These are phyloP conservation scores for Rhinoraja longicauda DNA, from an alignment of 2,797 vertebrate genomes.

Conservation along the genomic window DNA sequence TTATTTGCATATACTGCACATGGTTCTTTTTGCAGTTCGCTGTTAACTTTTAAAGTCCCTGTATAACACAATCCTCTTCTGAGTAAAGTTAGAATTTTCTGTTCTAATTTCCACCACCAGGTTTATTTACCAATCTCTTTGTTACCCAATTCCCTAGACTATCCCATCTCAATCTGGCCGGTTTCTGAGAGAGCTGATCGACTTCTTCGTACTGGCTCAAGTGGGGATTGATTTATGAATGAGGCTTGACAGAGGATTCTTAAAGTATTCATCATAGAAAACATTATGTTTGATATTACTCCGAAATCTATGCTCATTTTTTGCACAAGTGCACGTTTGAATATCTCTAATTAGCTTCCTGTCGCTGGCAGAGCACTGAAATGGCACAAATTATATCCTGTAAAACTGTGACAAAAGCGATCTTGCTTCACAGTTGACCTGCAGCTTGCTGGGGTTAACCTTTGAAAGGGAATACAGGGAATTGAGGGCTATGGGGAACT, in stretches of 20 bases:
- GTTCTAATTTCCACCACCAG: neutral
- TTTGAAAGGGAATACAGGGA: too few relatives aligned
- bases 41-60: neutral
- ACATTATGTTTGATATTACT: neutral
- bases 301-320: too few relatives aligned
- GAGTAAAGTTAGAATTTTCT: neutral
- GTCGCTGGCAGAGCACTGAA: too few relatives aligned
- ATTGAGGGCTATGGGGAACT: too few relatives aligned
- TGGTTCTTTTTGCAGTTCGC: neutral
- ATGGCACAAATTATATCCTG: too few relatives aligned
- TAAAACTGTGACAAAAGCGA: too few relatives aligned
- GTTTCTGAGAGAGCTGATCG: neutral
- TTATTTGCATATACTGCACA: neutral
- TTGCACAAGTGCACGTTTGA: too few relatives aligned
- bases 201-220: neutral
- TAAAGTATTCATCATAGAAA: neutral
- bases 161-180: neutral
- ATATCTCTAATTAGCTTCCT: too few relatives aligned
- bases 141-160: neutral
- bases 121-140: neutral
- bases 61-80: neutral
- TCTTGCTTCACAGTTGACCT: too few relatives aligned
- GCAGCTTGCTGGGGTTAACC: too few relatives aligned
- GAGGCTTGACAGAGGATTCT: neutral
- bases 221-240: neutral